Evolutionary conservation across 2,113 vertebrate genomes (phyloP).

Genomic region (Piaya cayana): DNA sequence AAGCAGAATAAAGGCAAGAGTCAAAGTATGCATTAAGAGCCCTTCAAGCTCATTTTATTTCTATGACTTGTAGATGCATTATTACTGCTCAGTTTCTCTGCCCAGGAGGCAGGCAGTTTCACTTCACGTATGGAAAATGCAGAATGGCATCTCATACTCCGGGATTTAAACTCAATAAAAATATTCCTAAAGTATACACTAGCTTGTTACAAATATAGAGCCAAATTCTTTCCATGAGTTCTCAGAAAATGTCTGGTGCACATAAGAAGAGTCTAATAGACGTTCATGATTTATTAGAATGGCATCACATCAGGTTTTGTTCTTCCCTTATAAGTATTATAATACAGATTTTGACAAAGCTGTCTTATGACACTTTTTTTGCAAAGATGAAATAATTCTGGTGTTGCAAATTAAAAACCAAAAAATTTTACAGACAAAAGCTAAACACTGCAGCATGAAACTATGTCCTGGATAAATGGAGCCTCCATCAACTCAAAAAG

Average conservation of each 20-base stretch:
- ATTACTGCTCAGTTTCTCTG: neutral
- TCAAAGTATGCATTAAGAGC: neutral
- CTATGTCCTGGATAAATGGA: neutral
- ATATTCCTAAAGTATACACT: neutral
- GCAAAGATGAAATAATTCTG: neutral
- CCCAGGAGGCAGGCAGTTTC: neutral
- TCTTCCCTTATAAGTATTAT: neutral
- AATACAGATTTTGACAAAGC: neutral
- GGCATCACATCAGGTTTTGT: neutral
- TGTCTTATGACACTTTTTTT: neutral
- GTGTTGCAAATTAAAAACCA: neutral
- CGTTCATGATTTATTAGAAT: neutral
- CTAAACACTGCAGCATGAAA: neutral
- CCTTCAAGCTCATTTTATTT: slow-evolving; percentile 1
- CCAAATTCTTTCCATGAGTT: neutral
- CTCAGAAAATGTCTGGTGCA: neutral
- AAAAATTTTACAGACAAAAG: neutral
- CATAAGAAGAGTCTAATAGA: neutral
- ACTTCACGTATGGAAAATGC: slow-evolving; percentile 12
- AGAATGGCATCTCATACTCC: neutral
- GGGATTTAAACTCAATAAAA: neutral
- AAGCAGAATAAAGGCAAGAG: neutral
- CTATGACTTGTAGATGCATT: neutral
- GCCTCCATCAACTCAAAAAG: neutral
- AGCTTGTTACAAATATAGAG: neutral